Evolutionary conservation across 2,113 vertebrate genomes (phyloP), one percentile per base, ranked within the genome.

Genomic region (Sitta europaea): DNA sequence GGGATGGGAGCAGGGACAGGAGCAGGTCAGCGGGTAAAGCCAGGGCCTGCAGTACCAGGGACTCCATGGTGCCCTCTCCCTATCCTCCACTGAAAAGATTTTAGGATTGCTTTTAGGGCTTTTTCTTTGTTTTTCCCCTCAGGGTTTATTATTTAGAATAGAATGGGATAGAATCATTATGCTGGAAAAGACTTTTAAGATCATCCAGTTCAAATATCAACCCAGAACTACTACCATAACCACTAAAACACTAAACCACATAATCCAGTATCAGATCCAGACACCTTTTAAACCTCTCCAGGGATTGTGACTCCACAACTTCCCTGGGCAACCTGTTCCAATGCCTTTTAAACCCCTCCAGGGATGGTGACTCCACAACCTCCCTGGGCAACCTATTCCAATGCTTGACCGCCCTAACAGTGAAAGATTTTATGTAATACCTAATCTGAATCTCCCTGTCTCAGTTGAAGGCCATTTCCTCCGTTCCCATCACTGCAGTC

Each of bases 391-490:
- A 29, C 11, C 6, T 33, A 24, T 51, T 81, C 36, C 51, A 16
- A 9, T 16, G 33, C 12, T 51, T 36, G 35, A 43, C 35, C 0
- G 5, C 23, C 12, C 8, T 13, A 63, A 38, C 7, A 66, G 10
- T 17, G 23, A 73, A 16, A 16, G 15, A 4, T 3, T 14, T 31
- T 62, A 2, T 10, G 10, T 51, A 27, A 5, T 5, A n/a, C 0
- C 43, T 31, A 23, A 33, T 36, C 35, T 28, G 57, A 33, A 13
- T 29, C 2, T 33, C 33, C 7, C 8, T 23, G 23, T 24, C 51
- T 33, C 51, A 43, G 12, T 2, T 50, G 20, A 38, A 6, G 67
- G 36, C 33, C 43, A 6, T 25, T n/a, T 20, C n/a, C 47, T n/a
- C 36, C 23, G 58, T 12, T 33, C 11, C 25, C 35, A 13, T 65